These are phyloP conservation scores for Solenopsis invicta DNA, from an alignment of 1,140 invertebrate genomes.

Conservation along the genomic window DNA sequence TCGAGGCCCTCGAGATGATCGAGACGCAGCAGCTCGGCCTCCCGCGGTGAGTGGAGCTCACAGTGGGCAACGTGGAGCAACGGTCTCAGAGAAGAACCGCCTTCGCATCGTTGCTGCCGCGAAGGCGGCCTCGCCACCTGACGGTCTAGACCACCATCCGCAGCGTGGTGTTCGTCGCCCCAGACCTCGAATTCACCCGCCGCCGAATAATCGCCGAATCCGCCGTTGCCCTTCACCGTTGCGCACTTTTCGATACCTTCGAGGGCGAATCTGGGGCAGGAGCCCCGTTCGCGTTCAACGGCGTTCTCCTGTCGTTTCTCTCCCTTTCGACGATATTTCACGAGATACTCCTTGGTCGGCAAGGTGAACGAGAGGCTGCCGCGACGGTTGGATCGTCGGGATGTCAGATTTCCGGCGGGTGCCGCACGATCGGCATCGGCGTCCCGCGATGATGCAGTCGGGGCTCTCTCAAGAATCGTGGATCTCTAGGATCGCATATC, in stretches of 20 bases:
- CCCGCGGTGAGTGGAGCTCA: constrained; percentile 85
- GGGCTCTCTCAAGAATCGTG: constrained; percentile 13
- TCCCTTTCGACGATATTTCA: constrained; percentile 72
- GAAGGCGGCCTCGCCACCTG: constrained; percentile 81
- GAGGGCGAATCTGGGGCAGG: constrained; percentile 70
- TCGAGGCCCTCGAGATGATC: constrained; percentile 84
- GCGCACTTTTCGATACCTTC: constrained; percentile 81
- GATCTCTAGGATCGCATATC: constrained; percentile 41
- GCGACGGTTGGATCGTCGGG: constrained; percentile 66
- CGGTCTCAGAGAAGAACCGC: constrained; percentile 84
- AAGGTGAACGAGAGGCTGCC: constrained; percentile 73
- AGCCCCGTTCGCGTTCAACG: constrained; percentile 46
- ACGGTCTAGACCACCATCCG: constrained; percentile 85
- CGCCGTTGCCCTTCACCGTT: constrained; percentile 86
- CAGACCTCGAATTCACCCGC: constrained; percentile 86
- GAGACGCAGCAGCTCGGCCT: constrained; percentile 84
- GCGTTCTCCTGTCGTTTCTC: constrained; percentile 46
- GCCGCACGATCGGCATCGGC: constrained; percentile 49
- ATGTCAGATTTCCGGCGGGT: constrained; percentile 76
- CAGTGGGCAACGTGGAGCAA: constrained; percentile 85
- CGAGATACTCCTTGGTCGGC: constrained; percentile 67
- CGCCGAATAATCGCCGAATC: constrained; percentile 86
- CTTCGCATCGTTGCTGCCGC: constrained; percentile 84
- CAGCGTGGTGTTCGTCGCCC: constrained; percentile 83
- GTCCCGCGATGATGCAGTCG: constrained; percentile 31